phyloP scores from a whole-genome alignment of 2,888 invertebrate genomes.

The Eupeodes luniger region DNA sequence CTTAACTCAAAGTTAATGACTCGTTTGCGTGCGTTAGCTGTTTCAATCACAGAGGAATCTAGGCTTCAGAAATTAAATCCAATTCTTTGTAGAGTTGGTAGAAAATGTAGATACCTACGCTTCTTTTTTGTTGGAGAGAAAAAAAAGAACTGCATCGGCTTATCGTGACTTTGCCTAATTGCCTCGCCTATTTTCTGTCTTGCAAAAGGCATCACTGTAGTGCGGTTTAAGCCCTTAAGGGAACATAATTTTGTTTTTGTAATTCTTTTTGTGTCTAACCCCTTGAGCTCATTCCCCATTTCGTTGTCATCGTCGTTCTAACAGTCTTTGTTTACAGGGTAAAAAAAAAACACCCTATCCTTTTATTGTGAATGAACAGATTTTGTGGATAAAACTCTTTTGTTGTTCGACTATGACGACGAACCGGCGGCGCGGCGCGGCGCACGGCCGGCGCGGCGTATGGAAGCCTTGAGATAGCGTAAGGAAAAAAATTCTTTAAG shows the following conservation, averaged over 20 bases:
- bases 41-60: constrained; percentile 20
- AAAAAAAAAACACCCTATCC: neutral
- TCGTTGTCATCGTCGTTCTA: neutral
- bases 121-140: neutral
- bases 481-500: constrained; percentile 27
- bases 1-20: constrained; percentile 41
- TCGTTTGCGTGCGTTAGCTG: constrained; percentile 55
- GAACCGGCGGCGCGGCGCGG: neutral
- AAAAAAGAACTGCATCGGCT: constrained; percentile 54
- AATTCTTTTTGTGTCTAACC: constrained; percentile 49
- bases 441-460: neutral
- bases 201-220: neutral
- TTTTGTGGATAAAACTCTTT: constrained; percentile 52
- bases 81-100: neutral
- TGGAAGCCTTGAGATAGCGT: constrained; percentile 40
- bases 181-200: constrained; percentile 18
- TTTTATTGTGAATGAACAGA: constrained; percentile 18
- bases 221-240: constrained; percentile 28
- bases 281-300: neutral
- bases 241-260: constrained; percentile 55
- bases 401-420: constrained; percentile 22
- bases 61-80: constrained; percentile 10
- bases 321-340: constrained; percentile 29
- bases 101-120: neutral
- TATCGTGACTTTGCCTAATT: constrained; percentile 59